Base-by-base conservation (phyloP, 2,113 vertebrate species). In the Lophius piscatorius region DNA sequence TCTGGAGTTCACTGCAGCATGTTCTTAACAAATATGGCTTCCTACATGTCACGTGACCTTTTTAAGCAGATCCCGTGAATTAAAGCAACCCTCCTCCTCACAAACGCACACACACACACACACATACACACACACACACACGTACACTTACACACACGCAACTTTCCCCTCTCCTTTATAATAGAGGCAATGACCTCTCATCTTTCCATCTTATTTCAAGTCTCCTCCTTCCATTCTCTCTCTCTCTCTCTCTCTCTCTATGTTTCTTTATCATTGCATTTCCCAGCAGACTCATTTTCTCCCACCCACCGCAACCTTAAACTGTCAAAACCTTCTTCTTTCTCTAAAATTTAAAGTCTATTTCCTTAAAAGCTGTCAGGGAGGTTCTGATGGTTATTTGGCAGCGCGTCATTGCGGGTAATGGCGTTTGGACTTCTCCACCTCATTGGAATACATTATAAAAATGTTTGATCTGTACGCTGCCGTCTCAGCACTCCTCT, bases 161-260 rank as follows among this genome's bases (percentile, higher is more conserved):
- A 70, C 65, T 42, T 61, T 39, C 47, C 34, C 36, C 41, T 70
- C 47, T 63, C 75, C 63, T 63, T 63, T 62, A 74, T 82, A 83
- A 88, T 77, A 70, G 76, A 84, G 55, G 74, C 84, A 87, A 85
- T 89, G 87, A 89, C 85, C 63, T 72, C 73, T 80, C 80, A 85
- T 86, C 81, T 86, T 74, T 56, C 64, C 75, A 76, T 83, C 79
- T 73, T 81, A 80, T 69, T 71, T 76, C 3, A 12, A 80, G 20
- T 24, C 55, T 58, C 63, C 63, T 68, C 67, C 78, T 63, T 65
- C 65, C 26, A 16, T 52, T 36, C 35, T 54, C 16, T 14, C 24
- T 51, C 28, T 57, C 17, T 51, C 21, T 56, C 66, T 67, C 31
- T 44, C 44, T 17, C 9, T 47, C 23, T 57, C 56, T 40, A 23